Evolutionary conservation across 2,888 invertebrate genomes (phyloP), one percentile per base, ranked within the genome.

Genomic region (Willowsia nigromaculata): DNA sequence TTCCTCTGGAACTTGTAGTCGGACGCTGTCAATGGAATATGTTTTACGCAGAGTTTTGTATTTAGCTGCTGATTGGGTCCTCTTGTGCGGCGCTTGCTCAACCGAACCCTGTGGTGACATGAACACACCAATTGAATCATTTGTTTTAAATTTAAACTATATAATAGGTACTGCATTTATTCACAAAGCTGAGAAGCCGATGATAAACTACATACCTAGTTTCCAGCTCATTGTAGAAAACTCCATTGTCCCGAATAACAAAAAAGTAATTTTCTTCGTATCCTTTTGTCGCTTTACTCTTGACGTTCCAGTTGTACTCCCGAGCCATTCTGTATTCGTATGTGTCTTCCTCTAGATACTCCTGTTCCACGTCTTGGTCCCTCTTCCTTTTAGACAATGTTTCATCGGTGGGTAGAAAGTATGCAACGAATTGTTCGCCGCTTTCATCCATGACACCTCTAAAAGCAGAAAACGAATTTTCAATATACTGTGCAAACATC

Each of bases 261-360:
- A 99, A 96, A 95, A 98, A 99, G 94, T 99, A 99, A 94, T 98
- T 99, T 94, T 99, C 99, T 94, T 99, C 99, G 93, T 98, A 99
- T 50, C 98, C 98, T 93, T 97, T 97, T 0, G 97, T 97, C 0
- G 97, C 96, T 94, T 99, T 99, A 94, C 98, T 99, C 94, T 99
- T 99, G 25, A 99, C 99, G 93, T 99, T 99, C 99, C 99, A 99
- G 94, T 99, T 99, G 94, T 99, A 99, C 94, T 99, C 99, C 91
- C 99, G 95, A 0, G 99, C 98, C 96, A 99, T 97, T 94, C 97
- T 97, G 93, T 99, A 99, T 93, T 99, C 99, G 93, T 99, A 99
- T 84, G 97, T 97, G 92, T 97, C 97, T 0, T 97, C 98, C 65
- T 98, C 98, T 93, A 96, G 96, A 93, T 98, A 98, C 0, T 97